These are phyloP conservation scores for Hippocampus guttulatus DNA, from an alignment of 2,113 vertebrate genomes.

Conservation along the genomic window DNA sequence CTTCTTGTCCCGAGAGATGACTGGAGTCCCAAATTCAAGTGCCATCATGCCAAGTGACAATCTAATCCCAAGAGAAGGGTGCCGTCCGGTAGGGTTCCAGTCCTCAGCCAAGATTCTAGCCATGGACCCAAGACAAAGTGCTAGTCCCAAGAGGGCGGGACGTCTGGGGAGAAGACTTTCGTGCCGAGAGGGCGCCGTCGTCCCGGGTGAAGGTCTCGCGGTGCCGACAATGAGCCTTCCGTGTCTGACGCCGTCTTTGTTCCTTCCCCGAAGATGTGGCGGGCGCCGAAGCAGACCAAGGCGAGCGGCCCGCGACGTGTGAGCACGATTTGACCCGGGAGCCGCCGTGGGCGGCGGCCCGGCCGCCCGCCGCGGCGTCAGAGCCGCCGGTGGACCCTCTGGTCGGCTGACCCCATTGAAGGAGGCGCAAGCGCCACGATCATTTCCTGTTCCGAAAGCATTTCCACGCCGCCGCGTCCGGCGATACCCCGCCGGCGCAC, in stretches of 20 bases:
- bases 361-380: constrained; percentile 4
- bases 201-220: background rate
- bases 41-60: no score
- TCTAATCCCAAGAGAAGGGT: no score
- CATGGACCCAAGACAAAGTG: no score
- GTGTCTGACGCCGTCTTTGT: background rate
- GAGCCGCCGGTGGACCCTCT: constrained; percentile 40
- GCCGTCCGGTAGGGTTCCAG: no score
- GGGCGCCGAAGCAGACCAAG: background rate
- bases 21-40: no score
- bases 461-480: background rate
- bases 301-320: background rate
- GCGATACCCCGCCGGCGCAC: background rate
- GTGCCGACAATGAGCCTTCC: background rate
- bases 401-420: constrained; percentile 31
- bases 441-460: background rate
- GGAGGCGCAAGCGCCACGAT: background rate
- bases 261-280: background rate
- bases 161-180: background rate
- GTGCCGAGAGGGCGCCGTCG: background rate
- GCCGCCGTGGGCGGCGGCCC: constrained; percentile 33
- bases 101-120: no score
- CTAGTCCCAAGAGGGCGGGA: no score
- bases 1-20: no score
- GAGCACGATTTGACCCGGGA: constrained; percentile 6